Base-by-base conservation (phyloP, 2,113 vertebrate genomes). In the Apodemus sylvaticus region DNA sequence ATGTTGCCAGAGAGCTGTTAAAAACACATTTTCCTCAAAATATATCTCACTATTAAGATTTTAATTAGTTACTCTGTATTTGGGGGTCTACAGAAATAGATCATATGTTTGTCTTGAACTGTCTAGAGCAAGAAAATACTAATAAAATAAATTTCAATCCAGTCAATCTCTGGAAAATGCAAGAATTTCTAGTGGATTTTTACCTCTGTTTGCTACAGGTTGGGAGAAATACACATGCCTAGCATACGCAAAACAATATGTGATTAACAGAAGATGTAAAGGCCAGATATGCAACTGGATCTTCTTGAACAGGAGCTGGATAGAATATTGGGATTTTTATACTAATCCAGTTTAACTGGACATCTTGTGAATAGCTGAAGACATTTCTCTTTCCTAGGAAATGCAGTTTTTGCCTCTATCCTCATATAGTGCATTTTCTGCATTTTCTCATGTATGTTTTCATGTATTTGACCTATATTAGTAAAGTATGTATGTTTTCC, bases 101-200 rank as follows among this genome's bases (percentile, higher is more conserved):
- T 71, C 17, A 82, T 95, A 53, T 4, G 1, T 89, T 93, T 89
- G 64, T 12, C 22, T 9, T 88, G 5, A 97, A 68, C n/a, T 48
- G 4, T 74, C n/a, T 60, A 81, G 19, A 60, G 29, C n/a, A 17
- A 5, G 34, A 4, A 42, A 81, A 77, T 66, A 16, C 64, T 90
- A 66, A 45, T 76, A 97, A 95, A 94, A 70, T 66, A 13, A 87
- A 87, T 11, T 64, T 91, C 26, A 45, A 88, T 36, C 45, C 58
- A 79, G 4, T 83, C 4, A 36, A 1, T 79, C 58, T 95, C 20
- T 51, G 70, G 31, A 51, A 94, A 91, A 85, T 19, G 13, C 11
- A 39, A 53, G 24, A 71, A n/a, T 64, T 91, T 53, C 24, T n/a
- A 70, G 1, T 58, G 58, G 0, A 45, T 87, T 94, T 62, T 64